A percentile compares a stretch with the other conserved stretches of the same genome.
These are phyloP conservation scores for Dendronephthya gigantea DNA, from an alignment of 64 coral and sea anemone species.

Conservation along the genomic window DNA sequence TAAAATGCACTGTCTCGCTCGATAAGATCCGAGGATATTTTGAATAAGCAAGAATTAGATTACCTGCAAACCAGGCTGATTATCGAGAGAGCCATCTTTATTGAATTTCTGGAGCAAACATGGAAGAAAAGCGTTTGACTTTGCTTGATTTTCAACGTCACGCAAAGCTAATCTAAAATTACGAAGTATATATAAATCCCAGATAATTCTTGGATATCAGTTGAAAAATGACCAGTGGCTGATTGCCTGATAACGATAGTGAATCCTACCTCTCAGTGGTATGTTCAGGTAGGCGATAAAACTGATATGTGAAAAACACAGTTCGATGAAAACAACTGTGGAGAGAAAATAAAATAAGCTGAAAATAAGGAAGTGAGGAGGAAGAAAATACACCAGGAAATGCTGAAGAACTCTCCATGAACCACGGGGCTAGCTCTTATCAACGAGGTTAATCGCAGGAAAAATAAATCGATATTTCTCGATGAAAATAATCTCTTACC, in stretches of 20 bases:
- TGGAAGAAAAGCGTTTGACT: slow-evolving; percentile 17
- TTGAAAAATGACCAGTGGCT: too few relatives aligned
- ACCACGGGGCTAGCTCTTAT: too few relatives aligned
- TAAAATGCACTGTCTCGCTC: too few relatives aligned
- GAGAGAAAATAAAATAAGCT: background rate
- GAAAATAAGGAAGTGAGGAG: background rate
- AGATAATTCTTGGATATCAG: too few relatives aligned
- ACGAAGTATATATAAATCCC: background rate
- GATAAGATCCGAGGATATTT: too few relatives aligned
- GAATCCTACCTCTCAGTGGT: slow-evolving; percentile 74
- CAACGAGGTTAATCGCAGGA: too few relatives aligned
- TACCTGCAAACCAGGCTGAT: slow-evolving; percentile 73
- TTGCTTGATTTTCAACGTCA: background rate
- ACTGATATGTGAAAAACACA: slow-evolving; percentile 94
- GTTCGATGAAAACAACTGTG: slow-evolving; percentile 74
- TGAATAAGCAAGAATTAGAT: background rate
- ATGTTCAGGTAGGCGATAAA: slow-evolving; percentile 84
- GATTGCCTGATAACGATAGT: background rate
- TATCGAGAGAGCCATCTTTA: slow-evolving; percentile 58
- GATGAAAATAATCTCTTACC: too few relatives aligned
- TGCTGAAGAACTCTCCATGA: too few relatives aligned
- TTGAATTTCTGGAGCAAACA: slow-evolving; percentile 60
- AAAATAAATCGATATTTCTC: too few relatives aligned
- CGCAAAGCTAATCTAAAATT: slow-evolving; percentile 46
- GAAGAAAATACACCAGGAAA: too few relatives aligned